A percentile compares a stretch with the other conserved stretches of the same genome.
Conservation (phyloP, 2,888 invertebrate species). For the Drosophila melanocephala region DNA sequence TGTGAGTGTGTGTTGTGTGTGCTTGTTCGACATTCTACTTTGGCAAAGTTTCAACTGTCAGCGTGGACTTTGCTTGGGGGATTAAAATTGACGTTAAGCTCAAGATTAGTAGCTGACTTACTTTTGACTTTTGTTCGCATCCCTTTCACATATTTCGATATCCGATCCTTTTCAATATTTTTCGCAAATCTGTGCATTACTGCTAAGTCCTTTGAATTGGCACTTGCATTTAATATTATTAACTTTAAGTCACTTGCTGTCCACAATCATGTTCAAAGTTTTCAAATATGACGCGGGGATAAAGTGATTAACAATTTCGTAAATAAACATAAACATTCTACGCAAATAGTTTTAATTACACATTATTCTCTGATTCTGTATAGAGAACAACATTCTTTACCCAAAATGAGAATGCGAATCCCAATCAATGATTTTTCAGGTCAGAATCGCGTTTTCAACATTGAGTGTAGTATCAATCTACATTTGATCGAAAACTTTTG, state of each 20-base stretch:
- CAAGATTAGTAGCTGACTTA: slow-evolving; percentile 75
- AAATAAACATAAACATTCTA: neutral
- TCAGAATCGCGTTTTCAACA: neutral
- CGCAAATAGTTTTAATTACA: neutral
- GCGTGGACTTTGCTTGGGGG: slow-evolving; percentile 57
- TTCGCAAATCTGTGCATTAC: slow-evolving; percentile 26
- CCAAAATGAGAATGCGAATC: accelerated
- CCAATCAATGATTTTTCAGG: neutral
- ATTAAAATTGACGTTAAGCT: slow-evolving; percentile 75
- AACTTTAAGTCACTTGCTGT: slow-evolving; percentile 36
- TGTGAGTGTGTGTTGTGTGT: slow-evolving; percentile 19
- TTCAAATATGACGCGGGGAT: slow-evolving; percentile 1
- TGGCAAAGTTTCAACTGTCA: slow-evolving; percentile 71
- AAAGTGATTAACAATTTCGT: neutral
- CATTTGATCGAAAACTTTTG: neutral
- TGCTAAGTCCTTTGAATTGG: slow-evolving; percentile 39
- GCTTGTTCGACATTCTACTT: slow-evolving; percentile 50
- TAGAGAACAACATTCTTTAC: neutral
- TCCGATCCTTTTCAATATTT: slow-evolving; percentile 10
- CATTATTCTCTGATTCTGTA: neutral
- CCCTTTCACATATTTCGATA: slow-evolving; percentile 13
- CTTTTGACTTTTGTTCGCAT: slow-evolving; percentile 42
- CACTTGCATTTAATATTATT: slow-evolving; percentile 33
- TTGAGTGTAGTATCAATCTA: neutral
- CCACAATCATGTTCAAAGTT: slow-evolving; percentile 20